Percentiles rank a stretch among this genome's conserved stretches.
phyloP scores from a whole-genome alignment of 2,888 invertebrate species.

The Lepidocyrtinus sp. region DNA sequence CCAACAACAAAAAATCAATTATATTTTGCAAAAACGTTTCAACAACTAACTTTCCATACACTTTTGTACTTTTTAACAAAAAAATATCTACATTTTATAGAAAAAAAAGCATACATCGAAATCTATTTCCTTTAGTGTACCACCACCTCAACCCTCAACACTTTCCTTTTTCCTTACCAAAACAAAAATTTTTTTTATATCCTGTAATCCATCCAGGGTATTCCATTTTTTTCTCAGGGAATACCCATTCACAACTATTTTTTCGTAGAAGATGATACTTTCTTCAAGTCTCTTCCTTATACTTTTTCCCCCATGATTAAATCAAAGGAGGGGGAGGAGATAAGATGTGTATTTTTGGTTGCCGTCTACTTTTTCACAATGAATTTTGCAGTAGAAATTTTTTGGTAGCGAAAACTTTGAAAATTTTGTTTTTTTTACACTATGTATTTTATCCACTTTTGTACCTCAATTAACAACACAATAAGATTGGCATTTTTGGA shows the following conservation, averaged over 20 bases:
- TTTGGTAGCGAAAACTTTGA: slow-evolving; percentile 7
- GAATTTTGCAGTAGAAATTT: slow-evolving; percentile 60
- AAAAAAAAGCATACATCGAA: background rate
- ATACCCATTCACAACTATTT: slow-evolving; percentile 3
- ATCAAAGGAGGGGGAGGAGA: too few relatives aligned
- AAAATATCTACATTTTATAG: slow-evolving; percentile 14
- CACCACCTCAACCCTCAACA: background rate
- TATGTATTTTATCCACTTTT: slow-evolving; percentile 2
- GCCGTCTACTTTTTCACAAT: slow-evolving; percentile 62
- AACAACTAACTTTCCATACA: slow-evolving; percentile 34
- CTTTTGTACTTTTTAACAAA: slow-evolving; percentile 26
- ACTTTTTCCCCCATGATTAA: background rate
- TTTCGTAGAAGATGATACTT: slow-evolving; percentile 16
- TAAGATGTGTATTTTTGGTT: slow-evolving; percentile 61
- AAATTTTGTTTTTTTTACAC: slow-evolving; percentile 13
- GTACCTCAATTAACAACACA: slow-evolving; percentile 4
- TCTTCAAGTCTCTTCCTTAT: background rate
- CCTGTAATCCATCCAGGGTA: too few relatives aligned
- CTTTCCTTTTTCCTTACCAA: background rate
- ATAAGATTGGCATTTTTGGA: background rate
- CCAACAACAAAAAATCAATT: slow-evolving; percentile 20
- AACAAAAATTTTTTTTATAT: slow-evolving; percentile 10
- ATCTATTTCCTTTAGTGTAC: background rate
- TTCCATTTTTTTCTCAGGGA: background rate
- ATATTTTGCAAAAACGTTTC: slow-evolving; percentile 30